A percentile compares a stretch with the other conserved stretches of the same genome.
Conservation (phyloP, 2,888 invertebrate species). For the Drosophila infuscata region DNA sequence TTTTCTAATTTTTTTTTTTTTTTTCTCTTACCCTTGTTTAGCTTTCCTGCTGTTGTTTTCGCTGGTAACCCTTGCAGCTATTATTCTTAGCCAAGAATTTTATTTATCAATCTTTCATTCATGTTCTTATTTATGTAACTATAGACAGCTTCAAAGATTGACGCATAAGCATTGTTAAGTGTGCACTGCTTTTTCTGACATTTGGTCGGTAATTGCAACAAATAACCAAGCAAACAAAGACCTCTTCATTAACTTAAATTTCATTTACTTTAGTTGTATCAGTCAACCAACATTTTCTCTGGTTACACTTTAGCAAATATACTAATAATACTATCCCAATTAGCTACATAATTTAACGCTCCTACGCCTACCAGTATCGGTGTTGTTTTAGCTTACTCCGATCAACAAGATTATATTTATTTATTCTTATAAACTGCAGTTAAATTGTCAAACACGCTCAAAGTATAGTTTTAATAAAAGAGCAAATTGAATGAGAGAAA, state of each 20-base stretch:
- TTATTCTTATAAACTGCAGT: not conserved
- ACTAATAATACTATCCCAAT: not conserved
- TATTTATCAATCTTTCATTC: constrained; percentile 52
- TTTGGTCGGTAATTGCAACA: constrained; percentile 23
- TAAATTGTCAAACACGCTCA: not conserved
- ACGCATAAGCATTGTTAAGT: constrained; percentile 41
- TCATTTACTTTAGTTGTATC: not conserved
- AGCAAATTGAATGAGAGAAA: not conserved
- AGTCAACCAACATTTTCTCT: not conserved
- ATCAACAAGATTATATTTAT: not conserved
- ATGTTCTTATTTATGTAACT: constrained; percentile 41
- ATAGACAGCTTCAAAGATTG: constrained; percentile 37
- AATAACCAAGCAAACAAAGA: constrained; percentile 1
- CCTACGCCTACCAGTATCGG: not conserved
- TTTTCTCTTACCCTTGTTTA: constrained; percentile 17
- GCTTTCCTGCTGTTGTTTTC: constrained; percentile 28
- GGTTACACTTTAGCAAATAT: not conserved
- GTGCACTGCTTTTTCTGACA: constrained; percentile 7
- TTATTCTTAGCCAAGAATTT: constrained; percentile 49
- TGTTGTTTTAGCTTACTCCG: not conserved
- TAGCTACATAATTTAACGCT: not conserved
- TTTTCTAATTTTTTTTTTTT: constrained; percentile 7
- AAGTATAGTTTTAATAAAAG: not conserved
- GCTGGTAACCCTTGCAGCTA: constrained; percentile 48
- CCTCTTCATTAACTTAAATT: not conserved